A percentile compares a stretch with the other conserved stretches of the same genome.
Evolutionary conservation across 2,113 vertebrate species (phyloP).

Genomic region (Poeciliopsis occidentalis): DNA sequence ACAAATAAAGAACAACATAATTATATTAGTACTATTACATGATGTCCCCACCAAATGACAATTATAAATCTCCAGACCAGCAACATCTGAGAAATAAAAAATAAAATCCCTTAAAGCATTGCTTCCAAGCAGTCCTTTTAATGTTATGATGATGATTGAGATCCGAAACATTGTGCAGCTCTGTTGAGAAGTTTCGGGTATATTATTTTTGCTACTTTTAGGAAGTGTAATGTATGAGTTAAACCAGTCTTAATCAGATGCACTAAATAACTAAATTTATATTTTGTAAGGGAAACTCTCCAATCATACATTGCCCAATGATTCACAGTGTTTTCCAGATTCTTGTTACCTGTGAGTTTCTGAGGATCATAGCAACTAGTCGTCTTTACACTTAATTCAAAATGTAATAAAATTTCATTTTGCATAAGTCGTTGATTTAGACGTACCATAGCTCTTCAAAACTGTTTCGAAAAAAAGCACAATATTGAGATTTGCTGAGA

Average conservation of each 20-base stretch:
- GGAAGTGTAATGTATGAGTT: too few species aligned
- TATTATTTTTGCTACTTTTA: too few species aligned
- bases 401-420: not conserved
- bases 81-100: too few species aligned
- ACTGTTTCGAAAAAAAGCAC: conserved; percentile 63
- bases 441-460: conserved; percentile 32
- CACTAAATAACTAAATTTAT: too few species aligned
- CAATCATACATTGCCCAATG: not conserved
- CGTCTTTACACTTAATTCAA: too few species aligned
- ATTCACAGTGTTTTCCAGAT: not conserved
- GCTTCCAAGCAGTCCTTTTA: not conserved
- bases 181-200: too few species aligned
- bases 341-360: not conserved
- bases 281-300: too few species aligned
- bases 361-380: not conserved
- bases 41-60: too few species aligned
- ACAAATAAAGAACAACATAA: not conserved
- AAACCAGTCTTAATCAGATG: too few species aligned
- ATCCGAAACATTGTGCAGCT: not conserved
- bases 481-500: conserved; percentile 71
- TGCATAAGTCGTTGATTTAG: conserved; percentile 41
- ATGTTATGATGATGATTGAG: not conserved
- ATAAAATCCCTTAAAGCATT: not conserved
- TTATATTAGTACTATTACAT: not conserved
- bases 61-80: too few species aligned